Percentiles rank a stretch among this genome's conserved stretches.
These are phyloP conservation scores for Axis porcinus DNA, from an alignment of 2,113 vertebrate genomes.

Conservation along the genomic window DNA sequence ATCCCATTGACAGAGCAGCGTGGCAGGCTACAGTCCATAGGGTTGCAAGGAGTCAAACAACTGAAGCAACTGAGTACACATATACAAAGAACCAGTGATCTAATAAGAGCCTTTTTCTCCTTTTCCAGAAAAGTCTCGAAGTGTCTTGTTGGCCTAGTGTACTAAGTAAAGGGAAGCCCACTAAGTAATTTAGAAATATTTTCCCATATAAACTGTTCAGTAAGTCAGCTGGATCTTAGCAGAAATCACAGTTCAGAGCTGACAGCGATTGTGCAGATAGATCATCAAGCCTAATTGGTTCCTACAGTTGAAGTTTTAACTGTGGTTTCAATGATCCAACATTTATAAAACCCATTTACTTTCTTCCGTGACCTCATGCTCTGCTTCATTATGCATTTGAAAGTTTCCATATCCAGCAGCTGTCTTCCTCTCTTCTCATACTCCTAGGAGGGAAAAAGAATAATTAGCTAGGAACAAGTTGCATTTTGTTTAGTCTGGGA, in stretches of 20 bases:
- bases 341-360: conserved; percentile 65
- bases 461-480: neutral
- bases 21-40: neutral
- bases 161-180: neutral
- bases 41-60: neutral
- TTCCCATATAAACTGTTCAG: neutral
- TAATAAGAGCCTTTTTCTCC: neutral
- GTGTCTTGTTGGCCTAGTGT: neutral
- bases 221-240: neutral
- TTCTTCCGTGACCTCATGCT: conserved; percentile 71
- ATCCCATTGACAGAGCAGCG: neutral
- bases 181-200: neutral
- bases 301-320: neutral
- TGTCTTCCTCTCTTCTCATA: conserved; percentile 71
- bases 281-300: neutral
- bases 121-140: conserved; percentile 1
- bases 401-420: conserved; percentile 75
- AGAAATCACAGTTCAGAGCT: neutral
- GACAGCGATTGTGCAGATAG: neutral
- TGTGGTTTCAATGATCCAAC: neutral
- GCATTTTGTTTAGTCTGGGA: neutral
- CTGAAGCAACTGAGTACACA: neutral
- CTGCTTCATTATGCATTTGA: conserved; percentile 79
- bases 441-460: conserved; percentile 68
- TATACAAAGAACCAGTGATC: neutral